phyloP scores from a whole-genome alignment of 2,113 vertebrate species.

The Cichladusa arquata region DNA sequence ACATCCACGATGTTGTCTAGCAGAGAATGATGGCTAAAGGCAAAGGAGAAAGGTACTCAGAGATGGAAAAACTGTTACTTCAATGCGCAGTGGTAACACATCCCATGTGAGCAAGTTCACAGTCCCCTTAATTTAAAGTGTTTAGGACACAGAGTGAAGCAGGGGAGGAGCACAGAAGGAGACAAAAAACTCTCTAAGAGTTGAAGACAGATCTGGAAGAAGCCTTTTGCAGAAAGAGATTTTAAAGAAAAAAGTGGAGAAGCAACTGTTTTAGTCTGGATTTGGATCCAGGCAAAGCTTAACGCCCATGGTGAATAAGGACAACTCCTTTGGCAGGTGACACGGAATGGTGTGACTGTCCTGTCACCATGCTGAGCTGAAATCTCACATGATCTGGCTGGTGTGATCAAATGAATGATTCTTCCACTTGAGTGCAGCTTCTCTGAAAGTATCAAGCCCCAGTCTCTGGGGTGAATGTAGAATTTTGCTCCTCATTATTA shows the following conservation, averaged over 20 bases:
- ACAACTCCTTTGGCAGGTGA: background rate
- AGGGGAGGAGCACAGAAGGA: background rate
- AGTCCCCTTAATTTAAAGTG: background rate
- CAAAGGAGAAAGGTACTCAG: background rate
- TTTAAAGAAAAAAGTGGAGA: background rate
- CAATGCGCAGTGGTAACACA: background rate
- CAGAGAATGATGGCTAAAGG: background rate
- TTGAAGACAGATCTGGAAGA: background rate
- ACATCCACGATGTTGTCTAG: background rate
- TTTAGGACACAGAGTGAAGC: background rate
- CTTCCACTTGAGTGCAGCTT: background rate
- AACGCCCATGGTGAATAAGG: accelerated
- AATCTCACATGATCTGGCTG: background rate
- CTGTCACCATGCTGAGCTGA: background rate
- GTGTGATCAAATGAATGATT: background rate
- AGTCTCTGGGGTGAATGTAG: background rate
- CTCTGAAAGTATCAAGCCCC: background rate
- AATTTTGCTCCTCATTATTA: background rate
- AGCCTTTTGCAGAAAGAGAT: background rate
- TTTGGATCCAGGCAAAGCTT: background rate
- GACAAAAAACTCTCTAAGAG: background rate
- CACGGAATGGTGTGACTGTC: background rate
- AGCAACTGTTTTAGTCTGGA: background rate
- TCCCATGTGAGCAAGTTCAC: background rate
- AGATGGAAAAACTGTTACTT: background rate